Base-by-base conservation (phyloP, 2,888 invertebrate species). In the Elysia crispata region DNA sequence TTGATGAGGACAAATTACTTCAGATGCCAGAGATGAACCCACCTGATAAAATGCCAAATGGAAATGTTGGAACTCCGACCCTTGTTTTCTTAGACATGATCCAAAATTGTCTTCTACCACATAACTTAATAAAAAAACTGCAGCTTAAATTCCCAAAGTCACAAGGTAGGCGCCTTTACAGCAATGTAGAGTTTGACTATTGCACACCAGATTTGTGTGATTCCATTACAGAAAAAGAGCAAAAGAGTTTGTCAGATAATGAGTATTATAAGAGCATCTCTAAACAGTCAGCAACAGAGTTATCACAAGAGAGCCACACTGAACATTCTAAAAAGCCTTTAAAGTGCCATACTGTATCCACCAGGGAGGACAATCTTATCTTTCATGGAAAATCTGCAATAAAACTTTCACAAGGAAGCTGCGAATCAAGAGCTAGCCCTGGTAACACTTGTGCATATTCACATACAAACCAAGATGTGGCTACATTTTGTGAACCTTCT, bases 31-130 rank as follows among this genome's bases (percentile, higher is more conserved):
- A 92, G 81, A 83, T 92, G 66, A 85, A 88, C 54, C 91, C 91
- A 11, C 91, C 91, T 50, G 85, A 86, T 69, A 82, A 92, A 1
- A 93, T 94, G 93, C 93, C 93, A 5, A 86, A 93, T 81, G 94
- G 94, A 33, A 94, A 94, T 89, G 93, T 94, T 60, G 94, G 94
- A 6, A 94, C 94, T 1, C 92, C 93, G 1, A 93, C 93, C 13
- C 85, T 84, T 49, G 86, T 91, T 81, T 94, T 94, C 85, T 83
- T 93, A 74, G 87, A 91, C 13, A 87, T 92, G 57, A 94, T 94
- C 3, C 87, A 89, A 57, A 87, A 90, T 33, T 94, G 94, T 85
- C 84, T 90, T 78, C 87, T 94, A 41, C 93, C 93, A 18, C 90
- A 93, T 8, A 87, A 87, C 23, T 82, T 94, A 5, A 93, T 94